Conservation (phyloP, 2,113 vertebrate genomes). For the Strix uralensis region DNA sequence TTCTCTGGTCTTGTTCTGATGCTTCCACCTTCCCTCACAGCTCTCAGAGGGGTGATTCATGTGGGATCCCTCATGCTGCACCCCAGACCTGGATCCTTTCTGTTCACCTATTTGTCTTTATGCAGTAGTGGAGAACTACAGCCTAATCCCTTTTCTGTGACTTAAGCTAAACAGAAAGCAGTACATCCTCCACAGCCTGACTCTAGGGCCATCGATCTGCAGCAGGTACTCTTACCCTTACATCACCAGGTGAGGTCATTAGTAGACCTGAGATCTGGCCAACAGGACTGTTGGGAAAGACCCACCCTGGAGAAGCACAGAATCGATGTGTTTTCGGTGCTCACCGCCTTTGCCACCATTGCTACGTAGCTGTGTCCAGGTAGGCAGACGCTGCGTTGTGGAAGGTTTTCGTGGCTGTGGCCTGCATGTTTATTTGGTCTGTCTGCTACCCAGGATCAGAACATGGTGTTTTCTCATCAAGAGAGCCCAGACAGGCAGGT, state of each 20-base stretch:
- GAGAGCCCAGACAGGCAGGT: background rate
- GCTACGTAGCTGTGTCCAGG: accelerated
- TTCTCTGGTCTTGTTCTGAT: accelerated
- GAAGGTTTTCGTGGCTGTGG: background rate
- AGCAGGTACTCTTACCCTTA: background rate
- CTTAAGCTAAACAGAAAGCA: background rate
- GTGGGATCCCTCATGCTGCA: background rate
- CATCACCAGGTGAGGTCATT: background rate
- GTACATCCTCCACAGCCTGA: too few relatives aligned
- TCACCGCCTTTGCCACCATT: accelerated
- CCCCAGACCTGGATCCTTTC: background rate
- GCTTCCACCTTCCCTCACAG: background rate
- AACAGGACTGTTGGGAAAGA: background rate
- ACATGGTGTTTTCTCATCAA: accelerated
- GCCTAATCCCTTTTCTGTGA: background rate
- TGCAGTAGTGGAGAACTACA: background rate
- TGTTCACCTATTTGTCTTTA: background rate
- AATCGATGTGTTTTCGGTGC: accelerated
- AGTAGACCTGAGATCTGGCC: background rate
- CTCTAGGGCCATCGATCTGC: accelerated
- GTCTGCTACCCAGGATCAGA: background rate
- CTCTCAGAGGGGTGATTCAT: background rate
- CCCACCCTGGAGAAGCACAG: background rate
- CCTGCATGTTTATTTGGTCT: background rate
- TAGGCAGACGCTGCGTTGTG: background rate